Conservation (phyloP, 2,888 invertebrate genomes). For the Trissolcus japonicus region DNA sequence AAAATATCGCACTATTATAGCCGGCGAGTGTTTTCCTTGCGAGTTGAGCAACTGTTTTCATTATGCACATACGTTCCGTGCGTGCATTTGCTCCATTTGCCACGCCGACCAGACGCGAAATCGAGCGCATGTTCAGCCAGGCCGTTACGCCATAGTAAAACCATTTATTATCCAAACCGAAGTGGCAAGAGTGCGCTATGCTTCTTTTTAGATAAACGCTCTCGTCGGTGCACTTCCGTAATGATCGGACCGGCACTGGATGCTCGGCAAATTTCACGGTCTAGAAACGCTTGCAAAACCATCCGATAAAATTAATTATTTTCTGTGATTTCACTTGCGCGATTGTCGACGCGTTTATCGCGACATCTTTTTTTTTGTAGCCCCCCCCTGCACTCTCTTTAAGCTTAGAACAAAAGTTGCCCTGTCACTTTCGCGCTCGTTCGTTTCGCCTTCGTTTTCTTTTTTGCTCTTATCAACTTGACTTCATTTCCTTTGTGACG, state of each 20-base stretch:
- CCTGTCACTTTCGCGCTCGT: slow-evolving; percentile 5
- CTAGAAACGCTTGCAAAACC: slow-evolving; percentile 52
- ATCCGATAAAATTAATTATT: slow-evolving; percentile 57
- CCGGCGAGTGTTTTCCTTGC: slow-evolving; percentile 44
- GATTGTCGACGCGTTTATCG: slow-evolving; percentile 40
- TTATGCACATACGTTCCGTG: slow-evolving; percentile 57
- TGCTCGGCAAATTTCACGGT: slow-evolving; percentile 57
- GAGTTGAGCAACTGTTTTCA: slow-evolving; percentile 54
- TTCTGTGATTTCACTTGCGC: slow-evolving; percentile 50
- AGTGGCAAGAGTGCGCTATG: slow-evolving; percentile 54
- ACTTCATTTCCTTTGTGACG: too few species aligned
- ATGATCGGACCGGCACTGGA: slow-evolving; percentile 54
- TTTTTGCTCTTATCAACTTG: too few species aligned
- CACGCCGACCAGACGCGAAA: slow-evolving; percentile 57
- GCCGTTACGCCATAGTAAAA: slow-evolving; percentile 54
- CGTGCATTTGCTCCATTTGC: slow-evolving; percentile 58
- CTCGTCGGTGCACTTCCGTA: slow-evolving; percentile 55
- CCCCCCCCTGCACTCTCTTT: neutral
- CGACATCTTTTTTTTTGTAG: slow-evolving; percentile 15
- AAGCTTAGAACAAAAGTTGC: slow-evolving; percentile 4
- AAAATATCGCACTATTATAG: slow-evolving; percentile 50
- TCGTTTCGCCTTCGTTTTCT: too few species aligned
- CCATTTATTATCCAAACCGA: slow-evolving; percentile 58
- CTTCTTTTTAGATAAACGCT: slow-evolving; percentile 56
- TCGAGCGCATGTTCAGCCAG: slow-evolving; percentile 56